A percentile compares a stretch with the other conserved stretches of the same genome.
phyloP scores from a whole-genome alignment of 2,113 vertebrate genomes.

The Argyrosomus japonicus region DNA sequence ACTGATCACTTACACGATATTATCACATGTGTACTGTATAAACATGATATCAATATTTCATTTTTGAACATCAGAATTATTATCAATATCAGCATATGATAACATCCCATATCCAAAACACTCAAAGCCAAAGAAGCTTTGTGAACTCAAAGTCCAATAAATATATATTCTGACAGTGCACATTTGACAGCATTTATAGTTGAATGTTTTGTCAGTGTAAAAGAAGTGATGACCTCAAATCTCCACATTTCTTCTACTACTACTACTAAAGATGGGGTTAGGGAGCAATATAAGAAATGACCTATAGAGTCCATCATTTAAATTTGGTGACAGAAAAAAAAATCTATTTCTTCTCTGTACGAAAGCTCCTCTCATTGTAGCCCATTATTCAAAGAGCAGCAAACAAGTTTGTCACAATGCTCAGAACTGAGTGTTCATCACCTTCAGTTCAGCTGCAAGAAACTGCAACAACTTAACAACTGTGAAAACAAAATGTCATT shows the following conservation, averaged over 20 bases:
- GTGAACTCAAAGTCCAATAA: no score
- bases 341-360: background rate
- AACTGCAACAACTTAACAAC: background rate
- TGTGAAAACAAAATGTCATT: background rate
- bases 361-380: background rate
- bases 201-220: background rate
- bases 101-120: no score
- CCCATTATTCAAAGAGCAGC: conserved; percentile 22
- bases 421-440: background rate
- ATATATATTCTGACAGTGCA: background rate
- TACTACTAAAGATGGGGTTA: background rate
- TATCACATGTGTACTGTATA: no score
- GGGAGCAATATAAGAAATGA: background rate
- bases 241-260: background rate
- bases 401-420: conserved; percentile 2
- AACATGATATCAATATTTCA: no score
- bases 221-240: background rate
- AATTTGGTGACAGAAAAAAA: background rate
- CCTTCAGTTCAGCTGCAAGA: conserved; percentile 4
- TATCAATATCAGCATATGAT: no score
- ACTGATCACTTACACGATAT: no score
- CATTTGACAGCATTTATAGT: no score
- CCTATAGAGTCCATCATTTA: background rate
- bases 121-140: no score
- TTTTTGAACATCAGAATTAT: no score